Base-by-base conservation (phyloP, 2,797 vertebrate species). In the Margarornis squamiger region DNA sequence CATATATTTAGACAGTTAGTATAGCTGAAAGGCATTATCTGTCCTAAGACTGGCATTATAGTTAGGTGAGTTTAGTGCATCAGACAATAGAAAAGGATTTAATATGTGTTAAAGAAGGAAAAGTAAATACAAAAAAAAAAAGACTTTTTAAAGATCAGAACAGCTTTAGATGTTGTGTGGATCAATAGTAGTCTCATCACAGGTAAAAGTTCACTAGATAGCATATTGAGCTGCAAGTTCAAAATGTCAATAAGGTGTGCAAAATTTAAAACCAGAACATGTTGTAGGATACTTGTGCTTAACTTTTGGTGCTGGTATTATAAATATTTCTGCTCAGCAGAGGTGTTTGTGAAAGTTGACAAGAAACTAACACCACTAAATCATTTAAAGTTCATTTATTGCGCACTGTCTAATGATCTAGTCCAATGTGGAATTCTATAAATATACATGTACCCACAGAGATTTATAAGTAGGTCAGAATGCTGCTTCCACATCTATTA, bases 381-480 rank as follows among this genome's bases (percentile, higher is more conserved):
- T 77, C 90, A 95, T 95, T 94, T 97, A 77, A 97, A 93, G 95
- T 95, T 97, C 93, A 61, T 86, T 96, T 96, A 71, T 84, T 79
- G n/a, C 3, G 4, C 90, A 81, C 61, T 95, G 74, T 87, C 67
- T 96, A 95, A 93, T 88, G 87, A 90, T 92, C 66, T 91, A 87
- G 73, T 83, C 91, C 88, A 95, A 94, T 52, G 32, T 95, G 78
- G 91, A 92, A 95, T 96, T 95, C 95, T 96, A 95, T 97, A 97
- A 96, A 96, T 96, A 97, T 36, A 93, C 85, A 92, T 34, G 41
- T 83, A 76, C 78, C 91, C 93, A 87, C 1, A 3, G 97, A 98
- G 96, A 96, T 96, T 93, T 94, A 78, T 95, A 97, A 96, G 90
- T 97, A 95, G 96, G 94, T 97, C 94, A 96, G 76, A 95, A 96